Conservation (phyloP, 2,797 vertebrate genomes). For the Buphagus erythrorhynchus region DNA sequence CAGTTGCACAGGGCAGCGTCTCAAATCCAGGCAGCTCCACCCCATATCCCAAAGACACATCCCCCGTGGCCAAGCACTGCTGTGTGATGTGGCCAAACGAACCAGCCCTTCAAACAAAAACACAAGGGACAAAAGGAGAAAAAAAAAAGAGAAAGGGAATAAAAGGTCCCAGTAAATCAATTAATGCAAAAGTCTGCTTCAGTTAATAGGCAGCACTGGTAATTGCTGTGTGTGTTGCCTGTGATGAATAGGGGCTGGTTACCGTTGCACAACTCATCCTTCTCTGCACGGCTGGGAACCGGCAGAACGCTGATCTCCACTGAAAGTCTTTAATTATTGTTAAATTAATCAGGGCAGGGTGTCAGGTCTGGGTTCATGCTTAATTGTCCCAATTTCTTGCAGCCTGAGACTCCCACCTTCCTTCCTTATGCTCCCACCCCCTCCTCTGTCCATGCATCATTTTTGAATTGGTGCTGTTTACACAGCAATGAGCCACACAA, state of each 20-base stretch:
- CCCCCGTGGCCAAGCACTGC: not conserved
- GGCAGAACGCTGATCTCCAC: not conserved
- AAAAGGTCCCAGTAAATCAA: constrained; percentile 41
- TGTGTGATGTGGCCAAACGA: not conserved
- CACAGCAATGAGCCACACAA: not conserved
- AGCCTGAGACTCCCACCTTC: not conserved
- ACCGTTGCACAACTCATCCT: constrained; percentile 9
- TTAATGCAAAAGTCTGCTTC: constrained; percentile 40
- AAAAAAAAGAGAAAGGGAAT: constrained; percentile 49
- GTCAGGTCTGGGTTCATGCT: not conserved
- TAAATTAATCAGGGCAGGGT: constrained; percentile 53
- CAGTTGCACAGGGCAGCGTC: not conserved
- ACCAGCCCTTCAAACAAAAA: constrained; percentile 32
- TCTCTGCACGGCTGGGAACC: constrained; percentile 15
- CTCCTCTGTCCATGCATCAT: not conserved
- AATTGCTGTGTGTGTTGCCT: constrained; percentile 35
- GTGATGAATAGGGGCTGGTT: constrained; percentile 47
- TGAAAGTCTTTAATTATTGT: constrained; percentile 45
- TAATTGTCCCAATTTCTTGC: constrained; percentile 13
- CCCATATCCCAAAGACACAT: not conserved
- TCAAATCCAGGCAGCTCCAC: constrained; percentile 1
- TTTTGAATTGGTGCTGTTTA: not conserved
- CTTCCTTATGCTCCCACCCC: not conserved
- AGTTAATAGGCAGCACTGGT: constrained; percentile 24
- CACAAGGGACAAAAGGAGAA: not conserved